Evolutionary conservation across 1,140 invertebrate species (phyloP), one percentile per base, ranked within the genome.

Genomic region (Hetaerina americana): DNA sequence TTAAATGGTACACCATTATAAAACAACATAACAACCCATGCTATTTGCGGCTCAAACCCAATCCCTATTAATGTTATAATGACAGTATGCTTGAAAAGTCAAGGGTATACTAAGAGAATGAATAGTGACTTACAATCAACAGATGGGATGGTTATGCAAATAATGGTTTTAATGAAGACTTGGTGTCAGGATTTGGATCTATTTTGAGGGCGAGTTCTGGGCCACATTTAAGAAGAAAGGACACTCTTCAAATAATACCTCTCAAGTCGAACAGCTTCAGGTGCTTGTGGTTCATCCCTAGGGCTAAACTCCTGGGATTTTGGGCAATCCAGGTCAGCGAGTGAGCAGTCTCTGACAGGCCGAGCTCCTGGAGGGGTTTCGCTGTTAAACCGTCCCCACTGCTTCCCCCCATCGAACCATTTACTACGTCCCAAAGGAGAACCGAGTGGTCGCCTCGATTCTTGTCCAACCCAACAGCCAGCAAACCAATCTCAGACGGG

Each of bases 201-300:
- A n/a, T n/a, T n/a, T n/a, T n/a, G n/a, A n/a, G n/a, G n/a, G n/a
- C n/a, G n/a, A n/a, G n/a, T n/a, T n/a, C n/a, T n/a, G n/a, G n/a
- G n/a, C n/a, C n/a, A n/a, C n/a, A n/a, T n/a, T n/a, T n/a, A n/a
- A n/a, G n/a, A n/a, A n/a, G n/a, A n/a, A n/a, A n/a, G n/a, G n/a
- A n/a, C n/a, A n/a, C n/a, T n/a, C n/a, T n/a, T n/a, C 69, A 73
- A 66, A 29, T 40, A 71, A 77, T 82, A 96, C 94, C 94, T 88
- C 94, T 85, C 0, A 96, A 84, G 81, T 98, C 96, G 79, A 92
- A 92, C n/a, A 97, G 85, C 82, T 92, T 92, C 5, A 98, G 87
- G 75, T 90, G 87, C 77, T 96, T 96, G 73, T 90, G 88, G 81
- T 94, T 96, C 83, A 95, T 91, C 10, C 94, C 94, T 26, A 91